Base-by-base conservation (phyloP, 2,797 vertebrate genomes). In the Myiothlypis coronata region DNA sequence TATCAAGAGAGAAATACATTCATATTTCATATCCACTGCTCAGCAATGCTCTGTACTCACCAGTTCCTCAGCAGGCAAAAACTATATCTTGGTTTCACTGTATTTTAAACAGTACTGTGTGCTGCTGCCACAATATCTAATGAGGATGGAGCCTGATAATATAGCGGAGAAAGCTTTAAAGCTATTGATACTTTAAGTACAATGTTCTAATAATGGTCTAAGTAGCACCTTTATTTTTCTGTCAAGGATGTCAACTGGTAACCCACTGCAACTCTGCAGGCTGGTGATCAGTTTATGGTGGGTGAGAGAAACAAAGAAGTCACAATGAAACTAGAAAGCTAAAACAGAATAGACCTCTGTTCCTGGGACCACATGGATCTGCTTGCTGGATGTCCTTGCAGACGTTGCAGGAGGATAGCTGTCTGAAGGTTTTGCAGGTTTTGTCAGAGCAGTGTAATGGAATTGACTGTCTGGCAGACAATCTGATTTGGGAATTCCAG, bases 401-500 rank as follows among this genome's bases (percentile, higher is more conserved):
- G 21, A n/a, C 2, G 0, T 69, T 12, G 2, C 24, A 34, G 67
- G 50, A 61, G 11, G 78, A 91, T 87, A 91, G 74, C 67, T 89
- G n/a, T 95, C 87, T 94, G 67, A 83, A 87, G 41, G 50, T 94
- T 96, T 92, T 94, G 67, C 90, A 82, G 63, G 82, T 95, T 95
- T 93, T 95, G 78, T 92, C 34, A 6, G 61, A 92, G 76, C n/a
- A 81, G 78, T 13, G n/a, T 87, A 96, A 94, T 97, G 81, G 94
- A 96, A 94, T 80, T 97, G 94, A 49, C 46, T 74, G 60, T 80
- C 79, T 97, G 89, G 88, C 91, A 96, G 85, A 64, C 80, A 95
- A 87, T 96, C 93, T 95, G 95, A 94, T 96, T 94, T 93, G 86
- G 94, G 68, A 95, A 96, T 97, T 97, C 84, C 70, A 97, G 89